Base-by-base conservation (phyloP, 2,113 vertebrate genomes). In the Amblyopsis rosae region DNA sequence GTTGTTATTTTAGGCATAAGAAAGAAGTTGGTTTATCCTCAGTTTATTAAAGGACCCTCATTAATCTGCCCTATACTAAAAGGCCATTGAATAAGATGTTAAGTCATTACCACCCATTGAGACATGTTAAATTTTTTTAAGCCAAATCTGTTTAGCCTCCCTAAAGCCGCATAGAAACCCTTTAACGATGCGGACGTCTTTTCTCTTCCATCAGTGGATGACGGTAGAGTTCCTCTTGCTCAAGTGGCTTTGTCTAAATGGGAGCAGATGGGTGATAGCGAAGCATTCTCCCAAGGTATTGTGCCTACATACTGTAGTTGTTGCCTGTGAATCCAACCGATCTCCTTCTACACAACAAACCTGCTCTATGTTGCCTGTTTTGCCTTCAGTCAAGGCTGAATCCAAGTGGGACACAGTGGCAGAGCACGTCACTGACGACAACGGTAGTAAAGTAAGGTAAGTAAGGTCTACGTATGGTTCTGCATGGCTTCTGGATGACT, bases 211-310 rank as follows among this genome's bases (percentile, higher is more conserved):
- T 15, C 70, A 93, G 91, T 93, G 67, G 91, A 93, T 8, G 92
- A 93, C 9, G 72, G 81, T 67, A 85, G 45, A 6, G 67, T 15
- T 53, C 80, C 76, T 65, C 86, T 84, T 67, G 75, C 90, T 46
- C 65, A 81, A 49, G 82, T 93, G 58, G 90, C 92, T 62, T 83
- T 93, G 76, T 94, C 93, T 15, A 94, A 94, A 69, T 94, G 93
- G 93, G 93, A 94, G 83, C 84, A 88, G 68, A 86, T 87, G 5
- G 76, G 85, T 0, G 90, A 91, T 6, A 65, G 71, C 1, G 90
- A 82, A 47, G 78, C 77, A 4, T 84, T 86, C 70, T 65, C 82
- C 65, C 79, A 86, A 85, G 91, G 92, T 93, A 86, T 58, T 12
- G n/a, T 50, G 9, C 73, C 57, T 19, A 10, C 12, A 7, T 19